Evolutionary conservation across 1,140 invertebrate species (phyloP).

Genomic region (Frieseomelitta varia): DNA sequence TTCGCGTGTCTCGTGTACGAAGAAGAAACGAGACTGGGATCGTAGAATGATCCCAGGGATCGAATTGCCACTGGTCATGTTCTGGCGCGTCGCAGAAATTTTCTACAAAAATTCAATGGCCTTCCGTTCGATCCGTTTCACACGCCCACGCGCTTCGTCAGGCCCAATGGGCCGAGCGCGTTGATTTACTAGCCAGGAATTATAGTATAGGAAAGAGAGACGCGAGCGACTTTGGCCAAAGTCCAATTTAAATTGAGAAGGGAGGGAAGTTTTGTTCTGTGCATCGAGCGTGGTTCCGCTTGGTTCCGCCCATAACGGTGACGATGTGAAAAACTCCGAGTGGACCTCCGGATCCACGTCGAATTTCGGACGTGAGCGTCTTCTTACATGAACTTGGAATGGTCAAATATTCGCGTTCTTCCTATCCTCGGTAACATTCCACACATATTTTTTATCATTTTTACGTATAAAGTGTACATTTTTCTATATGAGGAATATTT

Average conservation of each 20-base stretch:
- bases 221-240: conserved; percentile 70
- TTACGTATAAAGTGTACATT: background rate
- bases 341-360: conserved; percentile 41
- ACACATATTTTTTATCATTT: background rate
- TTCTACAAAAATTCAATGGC: conserved; percentile 52
- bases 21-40: background rate
- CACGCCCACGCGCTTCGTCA: conserved; percentile 46
- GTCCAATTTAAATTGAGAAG: conserved; percentile 72
- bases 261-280: conserved; percentile 70
- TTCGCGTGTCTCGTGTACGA: background rate
- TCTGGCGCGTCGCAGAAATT: conserved; percentile 32
- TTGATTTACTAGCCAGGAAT: conserved; percentile 54
- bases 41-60: background rate
- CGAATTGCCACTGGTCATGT: conserved; percentile 13
- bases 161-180: conserved; percentile 42
- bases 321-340: conserved; percentile 59
- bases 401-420: background rate
- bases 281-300: conserved; percentile 77
- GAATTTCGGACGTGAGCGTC: conserved; percentile 5
- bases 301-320: conserved; percentile 78
- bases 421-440: background rate
- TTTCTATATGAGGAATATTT: background rate
- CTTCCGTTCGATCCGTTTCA: conserved; percentile 60
- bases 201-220: conserved; percentile 23
- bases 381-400: too few species aligned